Base-by-base conservation (phyloP, 2,888 invertebrate species). In the Notocelia uddmanniana region DNA sequence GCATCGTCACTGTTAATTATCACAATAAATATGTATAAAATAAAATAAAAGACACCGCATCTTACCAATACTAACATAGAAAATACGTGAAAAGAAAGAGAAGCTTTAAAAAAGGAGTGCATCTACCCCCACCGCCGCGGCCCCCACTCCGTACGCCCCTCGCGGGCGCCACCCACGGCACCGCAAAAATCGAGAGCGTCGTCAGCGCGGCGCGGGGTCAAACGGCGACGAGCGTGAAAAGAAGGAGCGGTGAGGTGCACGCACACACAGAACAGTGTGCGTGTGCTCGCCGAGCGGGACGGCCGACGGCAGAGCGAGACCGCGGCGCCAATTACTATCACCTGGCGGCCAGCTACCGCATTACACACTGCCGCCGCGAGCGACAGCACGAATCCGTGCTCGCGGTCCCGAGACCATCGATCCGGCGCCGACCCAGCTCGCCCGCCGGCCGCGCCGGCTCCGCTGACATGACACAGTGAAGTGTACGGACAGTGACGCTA, bases 331-430 rank as follows among this genome's bases (percentile, higher is more conserved):
- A 94, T 94, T 94, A 94, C 94, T 94, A 93, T 94, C 94, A 94
- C 93, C 92, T 93, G 93, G 93, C 94, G 92, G 90, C 90, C 94
- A 93, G 95, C 95, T 95, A 95, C 95, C 95, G 94, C 94, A 94
- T 94, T 94, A 94, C 92, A 93, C 93, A 91, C 92, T 91, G 91
- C 90, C 92, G 93, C 92, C 93, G 92, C 92, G 94, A 94, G 94
- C 93, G 94, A 94, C 94, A 93, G 94, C 92, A 94, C 94, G 94
- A 93, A 93, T 89, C 88, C 88, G 91, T 94, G 94, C 94, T 90
- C 91, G 76, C 72, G 83, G 77, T 81, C 78, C 77, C 85, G 84
- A 89, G 87, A 81, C 78, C 80, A 79, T 83, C 79, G 77, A 74
- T 74, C 77, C 81, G 76, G 74, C 78, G 76, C 74, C 37, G 71